Percentiles rank a stretch among this genome's conserved stretches.
Conservation (phyloP, 1,140 invertebrate genomes). For the Bombus sylvicola region DNA sequence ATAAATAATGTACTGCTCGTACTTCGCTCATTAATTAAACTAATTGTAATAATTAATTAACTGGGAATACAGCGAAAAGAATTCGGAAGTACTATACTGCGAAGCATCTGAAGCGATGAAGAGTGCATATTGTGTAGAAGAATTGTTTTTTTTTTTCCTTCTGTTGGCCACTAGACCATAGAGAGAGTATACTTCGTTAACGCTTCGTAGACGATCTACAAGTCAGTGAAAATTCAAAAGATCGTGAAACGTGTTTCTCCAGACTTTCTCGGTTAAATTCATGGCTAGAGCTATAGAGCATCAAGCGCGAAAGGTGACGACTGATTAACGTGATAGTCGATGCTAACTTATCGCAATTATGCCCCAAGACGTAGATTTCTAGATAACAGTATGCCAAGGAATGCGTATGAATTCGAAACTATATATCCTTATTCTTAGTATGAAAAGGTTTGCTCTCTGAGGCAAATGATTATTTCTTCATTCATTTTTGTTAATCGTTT, state of each 20-base stretch:
- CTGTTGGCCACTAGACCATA: not conserved
- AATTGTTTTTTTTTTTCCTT: constrained; percentile 1
- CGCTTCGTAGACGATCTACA: not conserved
- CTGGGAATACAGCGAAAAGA: not conserved
- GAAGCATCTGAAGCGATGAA: not conserved
- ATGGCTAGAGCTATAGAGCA: not conserved
- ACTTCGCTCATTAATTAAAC: not conserved
- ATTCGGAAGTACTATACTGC: not conserved
- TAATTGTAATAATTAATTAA: not conserved
- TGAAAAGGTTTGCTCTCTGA: not conserved
- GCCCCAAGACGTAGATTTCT: not conserved
- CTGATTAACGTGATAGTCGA: not conserved
- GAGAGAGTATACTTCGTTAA: not conserved
- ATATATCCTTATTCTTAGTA: not conserved
- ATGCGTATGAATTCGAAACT: not conserved
- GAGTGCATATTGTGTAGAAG: not conserved
- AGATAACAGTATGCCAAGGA: not conserved
- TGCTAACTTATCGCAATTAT: constrained; percentile 5
- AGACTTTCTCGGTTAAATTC: constrained; percentile 49
- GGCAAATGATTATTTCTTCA: not conserved
- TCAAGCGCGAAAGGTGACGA: not conserved
- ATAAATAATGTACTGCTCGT: not conserved
- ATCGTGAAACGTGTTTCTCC: constrained; percentile 40
- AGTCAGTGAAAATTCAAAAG: not conserved
- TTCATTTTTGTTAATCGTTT: not conserved